Percentiles rank a stretch among this genome's conserved stretches.
These are phyloP conservation scores for Pseudomugil tenellus DNA, from an alignment of 2,797 vertebrate species.

Conservation along the genomic window DNA sequence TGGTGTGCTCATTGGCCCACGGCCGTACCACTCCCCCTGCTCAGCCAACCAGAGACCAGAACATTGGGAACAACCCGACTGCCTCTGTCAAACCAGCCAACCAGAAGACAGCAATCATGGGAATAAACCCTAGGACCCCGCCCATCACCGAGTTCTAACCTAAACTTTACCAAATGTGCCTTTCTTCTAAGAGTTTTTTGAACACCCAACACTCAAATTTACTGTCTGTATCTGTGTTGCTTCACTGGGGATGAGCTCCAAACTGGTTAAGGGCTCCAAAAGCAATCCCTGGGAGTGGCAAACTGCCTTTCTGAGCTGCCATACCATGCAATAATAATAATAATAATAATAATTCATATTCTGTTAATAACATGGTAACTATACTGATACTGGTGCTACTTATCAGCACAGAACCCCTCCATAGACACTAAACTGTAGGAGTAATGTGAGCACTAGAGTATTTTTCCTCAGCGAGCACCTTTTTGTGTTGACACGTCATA, in stretches of 20 bases:
- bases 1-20: slow-evolving; percentile 99
- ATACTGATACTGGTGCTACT: slow-evolving; percentile 54
- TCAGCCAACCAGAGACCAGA: slow-evolving; percentile 79
- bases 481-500: not conserved
- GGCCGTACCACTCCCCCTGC: slow-evolving; percentile 95
- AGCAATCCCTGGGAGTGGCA: slow-evolving; percentile 74
- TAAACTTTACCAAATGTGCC: slow-evolving; percentile 72
- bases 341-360: slow-evolving; percentile 5
- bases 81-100: slow-evolving; percentile 75
- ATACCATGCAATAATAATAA: slow-evolving; percentile 65
- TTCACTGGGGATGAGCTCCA: slow-evolving; percentile 30
- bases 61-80: slow-evolving; percentile 74
- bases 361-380: slow-evolving; percentile 62
- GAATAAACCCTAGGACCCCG: slow-evolving; percentile 80
- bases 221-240: slow-evolving; percentile 35
- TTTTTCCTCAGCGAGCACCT: slow-evolving; percentile 37
- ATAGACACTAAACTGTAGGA: slow-evolving; percentile 52
- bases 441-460: slow-evolving; percentile 33
- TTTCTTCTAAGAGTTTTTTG: slow-evolving; percentile 58
- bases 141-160: slow-evolving; percentile 57
- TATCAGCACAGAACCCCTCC: slow-evolving; percentile 49
- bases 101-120: slow-evolving; percentile 84
- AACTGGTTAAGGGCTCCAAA: slow-evolving; percentile 49
- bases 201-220: slow-evolving; percentile 30
- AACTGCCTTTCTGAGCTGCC: slow-evolving; percentile 48